Evolutionary conservation across 2,797 vertebrate genomes (phyloP).

Genomic region (Tragelaphus oryx): DNA sequence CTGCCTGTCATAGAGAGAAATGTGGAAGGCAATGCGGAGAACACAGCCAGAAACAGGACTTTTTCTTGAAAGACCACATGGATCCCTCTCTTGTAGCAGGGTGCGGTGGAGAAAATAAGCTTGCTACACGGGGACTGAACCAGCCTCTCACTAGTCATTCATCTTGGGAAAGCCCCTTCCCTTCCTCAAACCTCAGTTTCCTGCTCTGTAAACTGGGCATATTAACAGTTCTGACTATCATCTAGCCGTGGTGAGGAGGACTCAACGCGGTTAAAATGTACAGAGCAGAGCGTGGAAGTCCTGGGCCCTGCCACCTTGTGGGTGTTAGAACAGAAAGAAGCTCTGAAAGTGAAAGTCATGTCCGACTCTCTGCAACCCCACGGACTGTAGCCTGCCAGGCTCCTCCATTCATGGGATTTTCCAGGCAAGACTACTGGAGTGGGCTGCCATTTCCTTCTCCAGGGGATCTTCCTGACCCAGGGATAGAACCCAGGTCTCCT

Average conservation of each 20-base stretch:
- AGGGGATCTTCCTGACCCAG: neutral
- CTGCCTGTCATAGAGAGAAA: neutral
- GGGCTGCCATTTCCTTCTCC: neutral
- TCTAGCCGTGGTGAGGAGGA: neutral
- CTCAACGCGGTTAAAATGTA: neutral
- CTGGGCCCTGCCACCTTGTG: neutral
- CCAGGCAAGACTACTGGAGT: neutral
- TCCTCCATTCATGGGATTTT: neutral
- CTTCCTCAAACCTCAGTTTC: neutral
- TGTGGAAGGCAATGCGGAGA: neutral
- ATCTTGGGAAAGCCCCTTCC: neutral
- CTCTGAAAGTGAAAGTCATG: neutral
- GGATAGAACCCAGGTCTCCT: neutral
- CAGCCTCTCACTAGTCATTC: neutral
- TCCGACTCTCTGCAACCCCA: neutral
- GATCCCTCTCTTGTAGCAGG: neutral
- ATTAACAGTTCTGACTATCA: neutral
- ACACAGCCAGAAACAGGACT: neutral
- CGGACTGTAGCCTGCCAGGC: neutral
- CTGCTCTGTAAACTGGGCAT: neutral
- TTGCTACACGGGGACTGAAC: neutral
- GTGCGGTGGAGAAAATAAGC: rapidly evolving
- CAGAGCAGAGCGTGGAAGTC: neutral
- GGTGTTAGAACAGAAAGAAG: neutral
- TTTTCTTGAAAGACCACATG: neutral